Evolutionary conservation across 2,797 vertebrate species (phyloP).

Genomic region (Pangasius sanitwongsei): DNA sequence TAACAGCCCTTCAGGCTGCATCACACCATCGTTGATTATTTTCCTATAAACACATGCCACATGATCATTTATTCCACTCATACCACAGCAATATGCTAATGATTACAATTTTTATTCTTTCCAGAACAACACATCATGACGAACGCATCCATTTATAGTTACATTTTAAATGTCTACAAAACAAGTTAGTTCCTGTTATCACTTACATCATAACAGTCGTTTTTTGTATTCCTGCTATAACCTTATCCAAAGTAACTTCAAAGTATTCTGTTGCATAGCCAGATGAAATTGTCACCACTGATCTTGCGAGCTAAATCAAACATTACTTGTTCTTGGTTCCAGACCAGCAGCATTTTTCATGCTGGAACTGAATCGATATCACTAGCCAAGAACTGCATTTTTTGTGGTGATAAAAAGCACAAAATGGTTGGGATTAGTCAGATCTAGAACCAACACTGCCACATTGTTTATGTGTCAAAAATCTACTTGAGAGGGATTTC

Average conservation of each 20-base stretch:
- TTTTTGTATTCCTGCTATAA: background rate
- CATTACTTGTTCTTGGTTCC: background rate
- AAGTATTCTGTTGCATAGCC: background rate
- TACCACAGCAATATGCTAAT: background rate
- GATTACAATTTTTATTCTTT: background rate
- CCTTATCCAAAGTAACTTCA: background rate
- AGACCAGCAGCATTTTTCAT: background rate
- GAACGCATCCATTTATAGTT: background rate
- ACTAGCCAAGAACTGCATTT: background rate
- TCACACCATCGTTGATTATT: background rate
- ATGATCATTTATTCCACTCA: background rate
- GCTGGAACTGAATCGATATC: background rate
- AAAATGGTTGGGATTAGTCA: background rate
- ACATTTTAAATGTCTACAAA: background rate
- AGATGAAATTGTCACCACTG: conserved; percentile 12
- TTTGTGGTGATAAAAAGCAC: background rate
- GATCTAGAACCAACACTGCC: background rate
- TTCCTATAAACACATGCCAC: no score
- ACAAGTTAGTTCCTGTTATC: background rate
- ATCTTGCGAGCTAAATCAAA: background rate
- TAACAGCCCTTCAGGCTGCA: background rate
- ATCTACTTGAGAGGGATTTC: background rate
- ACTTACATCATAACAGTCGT: background rate
- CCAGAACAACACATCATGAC: background rate
- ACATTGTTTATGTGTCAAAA: background rate